Conservation (phyloP, 2,797 vertebrate genomes). For the Phrynocephalus vlangalii region DNA sequence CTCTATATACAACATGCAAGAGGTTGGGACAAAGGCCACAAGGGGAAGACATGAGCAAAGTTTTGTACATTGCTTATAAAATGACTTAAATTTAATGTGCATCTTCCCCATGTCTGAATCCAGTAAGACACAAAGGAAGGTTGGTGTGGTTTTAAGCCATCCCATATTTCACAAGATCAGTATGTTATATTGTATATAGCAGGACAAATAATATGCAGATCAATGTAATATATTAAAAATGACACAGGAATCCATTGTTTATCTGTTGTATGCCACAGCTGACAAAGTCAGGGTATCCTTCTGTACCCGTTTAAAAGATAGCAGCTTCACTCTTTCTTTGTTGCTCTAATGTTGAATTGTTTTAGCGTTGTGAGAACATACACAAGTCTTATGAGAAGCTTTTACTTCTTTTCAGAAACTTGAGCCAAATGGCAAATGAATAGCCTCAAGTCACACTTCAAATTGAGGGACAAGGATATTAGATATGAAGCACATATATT, state of each 20-base stretch:
- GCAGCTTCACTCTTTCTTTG: neutral
- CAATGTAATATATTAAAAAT: neutral
- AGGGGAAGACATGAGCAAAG: neutral
- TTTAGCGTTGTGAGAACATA: neutral
- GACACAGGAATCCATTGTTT: neutral
- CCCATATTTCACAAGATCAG: neutral
- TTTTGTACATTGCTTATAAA: neutral
- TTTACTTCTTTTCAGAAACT: neutral
- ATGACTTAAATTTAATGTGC: neutral
- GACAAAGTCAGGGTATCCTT: neutral
- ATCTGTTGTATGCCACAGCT: neutral
- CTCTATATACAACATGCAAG: no score
- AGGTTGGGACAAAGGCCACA: no score
- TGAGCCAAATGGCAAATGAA: neutral
- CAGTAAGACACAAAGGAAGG: no score
- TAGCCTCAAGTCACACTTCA: neutral
- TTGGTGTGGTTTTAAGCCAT: neutral
- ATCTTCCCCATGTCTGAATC: neutral
- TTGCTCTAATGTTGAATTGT: no score
- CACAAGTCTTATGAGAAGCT: neutral
- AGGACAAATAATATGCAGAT: neutral
- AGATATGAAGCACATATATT: neutral
- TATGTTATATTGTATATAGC: neutral
- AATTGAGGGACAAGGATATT: neutral
- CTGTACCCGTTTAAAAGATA: neutral